Conservation (phyloP, 2,888 invertebrate species). For the Eupelmus urozonus region DNA sequence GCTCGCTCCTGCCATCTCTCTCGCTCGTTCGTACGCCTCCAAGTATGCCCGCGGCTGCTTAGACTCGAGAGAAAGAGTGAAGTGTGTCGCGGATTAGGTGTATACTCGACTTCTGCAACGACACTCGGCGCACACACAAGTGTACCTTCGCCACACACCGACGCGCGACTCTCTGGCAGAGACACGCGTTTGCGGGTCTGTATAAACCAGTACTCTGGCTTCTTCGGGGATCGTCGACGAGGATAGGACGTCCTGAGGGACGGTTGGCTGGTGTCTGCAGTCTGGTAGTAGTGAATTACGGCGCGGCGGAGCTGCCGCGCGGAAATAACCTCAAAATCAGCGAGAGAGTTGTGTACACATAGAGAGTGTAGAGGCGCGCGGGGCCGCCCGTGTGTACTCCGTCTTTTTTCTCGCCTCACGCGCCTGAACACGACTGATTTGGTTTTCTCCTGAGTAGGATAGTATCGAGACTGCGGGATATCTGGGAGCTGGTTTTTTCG, state of each 20-base stretch:
- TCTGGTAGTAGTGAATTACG: neutral
- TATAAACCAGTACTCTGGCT: no score
- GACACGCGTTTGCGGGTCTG: no score
- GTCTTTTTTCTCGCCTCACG: conserved; percentile 19
- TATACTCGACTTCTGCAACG: conserved; percentile 30
- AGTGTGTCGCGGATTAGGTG: conserved; percentile 54
- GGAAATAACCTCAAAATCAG: conserved; percentile 52
- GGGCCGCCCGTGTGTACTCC: conserved; percentile 10
- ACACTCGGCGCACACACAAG: conserved; percentile 2
- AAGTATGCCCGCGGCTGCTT: no score
- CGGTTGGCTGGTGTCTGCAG: no score
- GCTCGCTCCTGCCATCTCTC: no score
- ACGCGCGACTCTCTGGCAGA: no score
- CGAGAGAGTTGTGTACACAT: neutral
- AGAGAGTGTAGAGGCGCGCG: neutral
- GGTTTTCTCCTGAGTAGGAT: conserved; percentile 39
- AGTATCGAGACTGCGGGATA: neutral
- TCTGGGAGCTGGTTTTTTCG: no score
- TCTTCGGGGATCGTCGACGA: no score
- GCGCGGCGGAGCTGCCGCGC: no score
- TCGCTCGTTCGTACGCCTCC: no score
- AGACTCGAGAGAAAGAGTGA: conserved; percentile 43
- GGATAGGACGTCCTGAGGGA: no score
- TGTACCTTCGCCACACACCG: neutral
- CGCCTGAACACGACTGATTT: conserved; percentile 28